Evolutionary conservation across 2,888 invertebrate species (phyloP).

Genomic region (Notodonta dromedarius): DNA sequence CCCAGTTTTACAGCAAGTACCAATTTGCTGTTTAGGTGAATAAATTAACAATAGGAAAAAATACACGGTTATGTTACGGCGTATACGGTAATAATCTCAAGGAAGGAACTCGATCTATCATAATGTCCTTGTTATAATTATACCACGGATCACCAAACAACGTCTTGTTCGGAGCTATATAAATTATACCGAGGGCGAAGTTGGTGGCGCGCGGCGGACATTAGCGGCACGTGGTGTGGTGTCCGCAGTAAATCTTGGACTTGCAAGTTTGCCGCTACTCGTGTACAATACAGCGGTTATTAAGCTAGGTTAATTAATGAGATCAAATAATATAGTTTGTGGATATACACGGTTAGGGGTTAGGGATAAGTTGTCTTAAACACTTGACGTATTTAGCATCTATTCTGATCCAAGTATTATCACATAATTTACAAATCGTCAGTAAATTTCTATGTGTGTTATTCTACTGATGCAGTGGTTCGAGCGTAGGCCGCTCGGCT

Average conservation of each 20-base stretch:
- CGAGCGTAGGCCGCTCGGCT: no score
- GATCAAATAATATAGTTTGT: constrained; percentile 19
- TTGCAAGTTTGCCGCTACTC: constrained; percentile 47
- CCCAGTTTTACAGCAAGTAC: no score
- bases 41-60: no score
- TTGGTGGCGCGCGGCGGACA: constrained; percentile 35
- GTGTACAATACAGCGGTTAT: constrained; percentile 31
- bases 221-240: constrained; percentile 47
- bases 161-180: constrained; percentile 16
- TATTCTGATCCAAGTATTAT: neutral
- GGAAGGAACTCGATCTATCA: no score
- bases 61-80: no score
- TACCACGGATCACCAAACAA: neutral
- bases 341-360: neutral
- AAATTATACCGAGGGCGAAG: constrained; percentile 38
- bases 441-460: no score
- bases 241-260: constrained; percentile 52
- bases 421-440: neutral
- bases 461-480: no score
- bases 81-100: no score
- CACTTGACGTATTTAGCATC: neutral
- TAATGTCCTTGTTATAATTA: neutral
- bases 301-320: constrained; percentile 45
- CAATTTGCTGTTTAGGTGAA: no score
- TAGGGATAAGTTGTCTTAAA: neutral